Evolutionary conservation across 2,888 invertebrate genomes (phyloP), one percentile per base, ranked within the genome.

Genomic region (Chymomyza fuscimana): DNA sequence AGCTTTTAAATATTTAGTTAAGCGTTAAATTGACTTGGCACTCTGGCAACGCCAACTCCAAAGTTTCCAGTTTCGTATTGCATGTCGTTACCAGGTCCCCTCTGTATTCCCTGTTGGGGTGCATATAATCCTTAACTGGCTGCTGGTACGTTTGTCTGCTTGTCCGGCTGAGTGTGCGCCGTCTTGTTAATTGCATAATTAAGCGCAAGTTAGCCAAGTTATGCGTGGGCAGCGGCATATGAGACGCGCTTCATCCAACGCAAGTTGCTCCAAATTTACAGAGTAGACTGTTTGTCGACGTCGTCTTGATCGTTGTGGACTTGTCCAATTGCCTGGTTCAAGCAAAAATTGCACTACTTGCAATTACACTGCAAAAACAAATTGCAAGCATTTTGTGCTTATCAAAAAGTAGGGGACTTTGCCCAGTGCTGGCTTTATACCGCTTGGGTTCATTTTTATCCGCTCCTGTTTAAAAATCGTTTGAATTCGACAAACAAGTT

Each of bases 11-110:
- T 86, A 80, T 77, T 82, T 75, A 78, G 83, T 85, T 87, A 76
- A 87, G 84, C 87, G 84, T 78, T 81, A 83, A 87, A 85, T 83
- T 87, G 83, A 75, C 81, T 86, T 76, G 74, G 71, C 78, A 72
- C 78, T 70, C 59, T 71, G 69, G 73, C 71, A 81, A 79, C 63
- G 54, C 59, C 56, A 51, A 65, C 54, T 7, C n/a, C 32, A 56
- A 65, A 36, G 32, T 36, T 12, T 54, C 40, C 52, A 19, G 52
- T 19, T 19, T 54, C 16, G 0, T 4, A n/a, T 19, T 54, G 16
- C 52, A 19, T 12, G 51, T 51, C 25, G 25, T 4, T 25, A 4
- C 15, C 51, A 51, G 36, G 15, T 22, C 36, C 19, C 12, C 16
- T n/a, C 60, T 32, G 12, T 25, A 25, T 36, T 25, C 29, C 58